A percentile compares a stretch with the other conserved stretches of the same genome.
phyloP scores from a whole-genome alignment of 2,888 invertebrate genomes.

The Microctonus hyperodae region DNA sequence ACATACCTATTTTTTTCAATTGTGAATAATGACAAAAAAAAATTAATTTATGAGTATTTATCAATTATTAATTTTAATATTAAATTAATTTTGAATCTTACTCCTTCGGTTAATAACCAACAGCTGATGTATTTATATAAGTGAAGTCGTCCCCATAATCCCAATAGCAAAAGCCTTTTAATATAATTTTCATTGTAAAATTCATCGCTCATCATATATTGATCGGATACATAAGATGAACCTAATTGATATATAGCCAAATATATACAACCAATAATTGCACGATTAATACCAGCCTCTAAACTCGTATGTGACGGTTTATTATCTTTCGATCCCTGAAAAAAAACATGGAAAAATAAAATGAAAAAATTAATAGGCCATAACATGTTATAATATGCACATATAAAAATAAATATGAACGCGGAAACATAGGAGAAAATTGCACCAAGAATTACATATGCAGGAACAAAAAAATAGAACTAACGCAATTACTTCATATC shows the following conservation, averaged over 20 bases:
- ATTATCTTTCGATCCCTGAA: constrained; percentile 38
- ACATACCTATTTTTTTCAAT: constrained; percentile 50
- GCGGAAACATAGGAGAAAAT: background rate
- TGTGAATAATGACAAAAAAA: background rate
- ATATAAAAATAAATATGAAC: background rate
- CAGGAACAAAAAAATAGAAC: background rate
- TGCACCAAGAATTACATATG: background rate
- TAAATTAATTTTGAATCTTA: constrained; percentile 38
- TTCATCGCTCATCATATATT: constrained; percentile 74
- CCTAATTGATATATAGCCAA: constrained; percentile 78
- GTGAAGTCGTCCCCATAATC: constrained; percentile 84
- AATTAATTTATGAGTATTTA: background rate
- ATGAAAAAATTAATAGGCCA: background rate
- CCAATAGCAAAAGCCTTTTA: constrained; percentile 72
- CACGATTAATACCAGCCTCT: constrained; percentile 69
- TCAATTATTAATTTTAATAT: background rate
- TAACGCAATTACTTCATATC: constrained; percentile 4
- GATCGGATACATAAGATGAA: constrained; percentile 73
- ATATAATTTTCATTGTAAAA: constrained; percentile 67
- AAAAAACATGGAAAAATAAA: too few relatives aligned
- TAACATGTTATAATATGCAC: too few relatives aligned
- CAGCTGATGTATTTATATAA: constrained; percentile 93
- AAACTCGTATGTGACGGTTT: constrained; percentile 57
- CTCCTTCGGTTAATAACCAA: constrained; percentile 91
- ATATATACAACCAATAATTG: constrained; percentile 76